Evolutionary conservation across 2,797 vertebrate species (phyloP).

Genomic region (Notamacropus eugenii): DNA sequence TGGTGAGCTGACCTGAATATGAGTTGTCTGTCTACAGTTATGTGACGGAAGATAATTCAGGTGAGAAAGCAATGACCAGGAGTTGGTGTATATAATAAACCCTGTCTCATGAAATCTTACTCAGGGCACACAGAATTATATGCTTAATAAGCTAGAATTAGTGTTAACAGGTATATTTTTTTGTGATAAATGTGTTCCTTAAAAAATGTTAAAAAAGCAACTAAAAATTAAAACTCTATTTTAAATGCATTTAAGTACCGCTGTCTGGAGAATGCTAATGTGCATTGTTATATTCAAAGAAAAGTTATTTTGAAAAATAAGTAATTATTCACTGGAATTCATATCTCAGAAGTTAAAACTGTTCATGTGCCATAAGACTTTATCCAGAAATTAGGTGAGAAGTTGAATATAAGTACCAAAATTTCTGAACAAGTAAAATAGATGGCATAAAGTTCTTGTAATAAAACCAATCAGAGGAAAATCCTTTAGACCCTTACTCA

Average conservation of each 20-base stretch:
- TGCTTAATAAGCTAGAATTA: not conserved
- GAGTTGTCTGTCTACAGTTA: accelerated
- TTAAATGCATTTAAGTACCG: not conserved
- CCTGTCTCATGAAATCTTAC: not conserved
- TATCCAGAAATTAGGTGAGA: not conserved
- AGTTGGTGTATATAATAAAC: not conserved
- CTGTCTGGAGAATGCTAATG: not conserved
- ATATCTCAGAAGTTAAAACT: not conserved
- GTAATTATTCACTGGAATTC: not conserved
- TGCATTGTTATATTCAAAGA: not conserved
- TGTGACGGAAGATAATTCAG: not conserved
- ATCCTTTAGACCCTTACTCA: not conserved
- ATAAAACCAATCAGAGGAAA: not conserved
- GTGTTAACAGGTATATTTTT: not conserved
- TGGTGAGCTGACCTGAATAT: conserved; percentile 34
- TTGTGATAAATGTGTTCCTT: not conserved
- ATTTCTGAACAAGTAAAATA: not conserved
- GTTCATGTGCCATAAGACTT: not conserved
- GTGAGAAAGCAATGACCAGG: not conserved
- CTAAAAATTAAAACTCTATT: not conserved
- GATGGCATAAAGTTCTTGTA: not conserved
- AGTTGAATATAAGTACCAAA: not conserved
- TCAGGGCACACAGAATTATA: not conserved
- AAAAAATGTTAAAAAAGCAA: not conserved
- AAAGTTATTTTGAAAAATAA: not conserved